Evolutionary conservation across 2,888 invertebrate genomes (phyloP), one percentile per base, ranked within the genome.

Genomic region (Schrankia costaestrigalis): DNA sequence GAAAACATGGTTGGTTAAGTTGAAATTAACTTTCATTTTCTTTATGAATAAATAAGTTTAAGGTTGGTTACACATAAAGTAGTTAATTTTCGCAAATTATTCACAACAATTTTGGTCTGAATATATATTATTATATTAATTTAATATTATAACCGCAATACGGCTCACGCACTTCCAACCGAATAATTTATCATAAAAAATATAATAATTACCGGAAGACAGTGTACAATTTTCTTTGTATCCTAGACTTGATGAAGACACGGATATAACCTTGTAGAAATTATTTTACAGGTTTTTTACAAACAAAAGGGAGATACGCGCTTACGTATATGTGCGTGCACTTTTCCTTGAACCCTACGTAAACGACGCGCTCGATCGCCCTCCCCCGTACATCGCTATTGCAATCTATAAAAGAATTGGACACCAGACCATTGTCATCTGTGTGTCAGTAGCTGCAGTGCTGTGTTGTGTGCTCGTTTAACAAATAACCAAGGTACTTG

Each of bases 361-460:
- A 53, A 45, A 43, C 62, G 63, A 57, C 51, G 47, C 56, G 49
- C 43, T 45, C 47, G 47, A 33, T 44, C 56, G 68, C 83, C 84
- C 80, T 78, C 69, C 80, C 72, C 73, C 63, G 36, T 36, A 31
- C 66, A 59, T 68, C 54, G 56, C 60, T 56, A 55, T 55, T 78
- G 74, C 80, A 78, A 69, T 82, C 78, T 86, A 86, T 86, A 86
- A 73, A 85, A 86, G 83, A 74, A 82, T 78, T 75, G 60, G 61
- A 50, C 64, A 67, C 55, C 64, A 63, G 53, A 56, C 56, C 63
- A 59, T 67, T 74, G 78, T 71, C 78, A 82, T 78, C 80, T 78
- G 78, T 84, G 74, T 65, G 70, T 78, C 66, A 72, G 84, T 83
- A 76, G 53, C 67, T 79, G 80, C 69, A 75, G 85, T 83, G 82